These are phyloP conservation scores for Gambusia holbrooki DNA, from an alignment of 2,113 vertebrate species.

Conservation along the genomic window DNA sequence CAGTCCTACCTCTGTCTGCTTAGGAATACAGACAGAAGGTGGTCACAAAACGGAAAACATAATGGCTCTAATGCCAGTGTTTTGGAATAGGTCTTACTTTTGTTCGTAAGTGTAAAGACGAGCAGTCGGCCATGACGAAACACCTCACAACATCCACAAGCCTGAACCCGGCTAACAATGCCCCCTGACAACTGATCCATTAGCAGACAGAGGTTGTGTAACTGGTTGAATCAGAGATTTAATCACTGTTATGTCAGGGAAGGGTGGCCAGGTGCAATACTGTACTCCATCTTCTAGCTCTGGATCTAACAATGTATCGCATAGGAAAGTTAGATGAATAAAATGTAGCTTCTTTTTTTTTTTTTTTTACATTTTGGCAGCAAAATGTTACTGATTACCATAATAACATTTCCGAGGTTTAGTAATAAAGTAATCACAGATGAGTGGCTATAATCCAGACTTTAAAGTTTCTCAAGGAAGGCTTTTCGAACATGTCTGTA, in stretches of 20 bases:
- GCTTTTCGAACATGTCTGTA: too few species aligned
- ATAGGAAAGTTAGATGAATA: constrained; percentile 6
- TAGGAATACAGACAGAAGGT: constrained; percentile 38
- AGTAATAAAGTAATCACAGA: too few species aligned
- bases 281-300: background rate
- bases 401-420: too few species aligned
- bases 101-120: constrained; percentile 8
- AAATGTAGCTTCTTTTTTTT: background rate
- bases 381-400: background rate
- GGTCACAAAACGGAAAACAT: constrained; percentile 23
- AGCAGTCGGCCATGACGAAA: constrained; percentile 13
- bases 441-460: too few species aligned
- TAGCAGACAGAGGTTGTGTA: constrained; percentile 32
- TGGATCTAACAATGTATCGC: background rate
- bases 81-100: constrained; percentile 30
- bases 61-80: constrained; percentile 13
- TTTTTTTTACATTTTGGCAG: background rate
- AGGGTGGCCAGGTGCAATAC: background rate
- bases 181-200: constrained; percentile 38
- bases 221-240: constrained; percentile 34
- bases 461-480: too few species aligned
- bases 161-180: constrained; percentile 24
- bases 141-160: constrained; percentile 16
- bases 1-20: constrained; percentile 28
- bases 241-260: constrained; percentile 21